Evolutionary conservation across 2,113 vertebrate genomes (phyloP).

Genomic region (Plecotus auritus): DNA sequence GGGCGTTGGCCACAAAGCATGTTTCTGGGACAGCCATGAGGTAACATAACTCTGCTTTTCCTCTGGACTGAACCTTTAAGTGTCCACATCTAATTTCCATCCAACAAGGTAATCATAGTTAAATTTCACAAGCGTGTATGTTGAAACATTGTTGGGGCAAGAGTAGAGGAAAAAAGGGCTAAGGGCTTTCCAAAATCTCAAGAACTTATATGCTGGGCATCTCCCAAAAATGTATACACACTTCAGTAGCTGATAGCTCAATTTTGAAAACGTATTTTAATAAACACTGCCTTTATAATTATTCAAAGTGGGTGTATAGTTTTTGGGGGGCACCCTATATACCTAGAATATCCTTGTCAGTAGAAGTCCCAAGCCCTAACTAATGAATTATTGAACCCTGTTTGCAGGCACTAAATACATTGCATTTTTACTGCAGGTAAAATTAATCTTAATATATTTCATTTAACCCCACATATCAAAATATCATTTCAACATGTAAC

Average conservation of each 20-base stretch:
- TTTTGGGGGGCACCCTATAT: not conserved
- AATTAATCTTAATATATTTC: not conserved
- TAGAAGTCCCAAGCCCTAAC: not conserved
- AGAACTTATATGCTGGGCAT: not conserved
- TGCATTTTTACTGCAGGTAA: not conserved
- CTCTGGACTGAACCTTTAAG: not conserved
- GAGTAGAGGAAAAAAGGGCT: not conserved
- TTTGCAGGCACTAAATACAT: not conserved
- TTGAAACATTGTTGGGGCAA: not conserved
- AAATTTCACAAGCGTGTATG: not conserved
- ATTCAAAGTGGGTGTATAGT: too few species aligned
- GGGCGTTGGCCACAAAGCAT: not conserved
- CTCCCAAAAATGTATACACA: too few species aligned
- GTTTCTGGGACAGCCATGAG: not conserved
- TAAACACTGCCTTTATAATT: too few species aligned
- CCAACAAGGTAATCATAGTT: not conserved
- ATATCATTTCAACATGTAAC: not conserved
- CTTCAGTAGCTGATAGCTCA: too few species aligned
- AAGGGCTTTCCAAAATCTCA: not conserved
- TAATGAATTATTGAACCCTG: not conserved
- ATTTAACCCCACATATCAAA: not conserved
- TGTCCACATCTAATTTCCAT: not conserved
- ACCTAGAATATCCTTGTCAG: not conserved
- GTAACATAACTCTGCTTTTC: not conserved
- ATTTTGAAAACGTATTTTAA: too few species aligned